These are phyloP conservation scores for Opisthocomus hoazin DNA, from an alignment of 2,113 vertebrate species.

Conservation along the genomic window DNA sequence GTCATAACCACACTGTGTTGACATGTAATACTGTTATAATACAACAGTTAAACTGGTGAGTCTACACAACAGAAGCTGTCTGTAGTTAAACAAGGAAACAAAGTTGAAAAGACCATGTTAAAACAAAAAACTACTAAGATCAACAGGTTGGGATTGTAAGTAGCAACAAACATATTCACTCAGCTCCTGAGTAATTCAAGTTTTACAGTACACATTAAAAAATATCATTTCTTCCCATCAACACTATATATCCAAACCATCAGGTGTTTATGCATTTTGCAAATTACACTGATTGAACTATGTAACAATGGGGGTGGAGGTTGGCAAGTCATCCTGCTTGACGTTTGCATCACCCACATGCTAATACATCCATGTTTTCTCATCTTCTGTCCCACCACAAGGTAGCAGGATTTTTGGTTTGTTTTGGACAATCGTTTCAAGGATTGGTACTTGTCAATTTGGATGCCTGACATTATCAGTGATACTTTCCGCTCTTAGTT, in stretches of 20 bases:
- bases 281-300: slow-evolving; percentile 80
- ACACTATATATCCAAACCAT: slow-evolving; percentile 81
- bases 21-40: slow-evolving; percentile 90
- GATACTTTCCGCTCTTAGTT: slow-evolving; percentile 73
- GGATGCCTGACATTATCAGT: slow-evolving; percentile 69
- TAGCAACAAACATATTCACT: slow-evolving; percentile 79
- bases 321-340: slow-evolving; percentile 72
- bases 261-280: slow-evolving; percentile 74
- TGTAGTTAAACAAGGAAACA: slow-evolving; percentile 80
- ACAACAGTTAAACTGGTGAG: slow-evolving; percentile 84
- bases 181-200: slow-evolving; percentile 86
- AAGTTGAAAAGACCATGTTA: slow-evolving; percentile 80
- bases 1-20: slow-evolving; percentile 88
- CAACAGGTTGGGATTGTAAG: slow-evolving; percentile 78
- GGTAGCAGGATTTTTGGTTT: slow-evolving; percentile 73
- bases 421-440: slow-evolving; percentile 68
- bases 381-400: slow-evolving; percentile 50
- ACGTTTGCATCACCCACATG: slow-evolving; percentile 71
- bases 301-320: slow-evolving; percentile 71
- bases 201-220: slow-evolving; percentile 83
- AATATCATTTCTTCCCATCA: slow-evolving; percentile 80
- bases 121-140: slow-evolving; percentile 80
- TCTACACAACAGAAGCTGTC: slow-evolving; percentile 81
- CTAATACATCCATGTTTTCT: slow-evolving; percentile 69
- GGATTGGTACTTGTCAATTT: slow-evolving; percentile 68